Base-by-base conservation (phyloP, 2,113 vertebrate species). In the Chaenocephalus aceratus region DNA sequence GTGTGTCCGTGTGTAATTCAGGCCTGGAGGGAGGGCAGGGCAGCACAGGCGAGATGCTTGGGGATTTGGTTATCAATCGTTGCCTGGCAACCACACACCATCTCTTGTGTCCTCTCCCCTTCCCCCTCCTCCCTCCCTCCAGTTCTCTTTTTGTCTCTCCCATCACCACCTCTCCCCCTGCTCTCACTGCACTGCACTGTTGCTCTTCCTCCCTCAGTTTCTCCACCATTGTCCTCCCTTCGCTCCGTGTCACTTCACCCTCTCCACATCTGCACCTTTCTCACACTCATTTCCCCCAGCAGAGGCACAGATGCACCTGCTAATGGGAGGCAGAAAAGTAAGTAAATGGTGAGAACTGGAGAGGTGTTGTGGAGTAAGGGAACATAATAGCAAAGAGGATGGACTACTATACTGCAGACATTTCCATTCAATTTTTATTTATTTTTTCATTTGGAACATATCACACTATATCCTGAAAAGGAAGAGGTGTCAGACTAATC, bases 1-100 rank as follows among this genome's bases (percentile, higher is more conserved):
- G 72, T 59, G 71, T 64, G 14, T 69, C 34, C 76, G 54, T 67
- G 63, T 52, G 44, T 72, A 52, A 79, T 68, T 73, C 70, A 85
- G 80, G 71, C 79, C 84, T 85, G 79, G 79, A 89, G 91, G 91
- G 86, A 92, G 91, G 91, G 90, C 76, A 90, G 91, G 91, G 92
- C 88, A 76, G 85, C 77, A 87, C 81, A 84, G 85, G 80, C 82
- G 80, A 84, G 86, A 92, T 94, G 90, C 94, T 91, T 83, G 83
- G 94, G 94, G 94, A 95, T 94, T 94, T 94, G 93, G 94, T 94
- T 95, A 95, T 94, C 93, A 95, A 90, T 90, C 84, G 94, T 95
- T 94, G 92, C 94, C 66, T 93, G 89, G 94, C 94, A 95, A 95
- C 94, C 93, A 78, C 89, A 89, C 92, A 92, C 93, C 89, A 91